Evolutionary conservation across 2,888 invertebrate species (phyloP).

Genomic region (Chrysotoxum bicinctum): DNA sequence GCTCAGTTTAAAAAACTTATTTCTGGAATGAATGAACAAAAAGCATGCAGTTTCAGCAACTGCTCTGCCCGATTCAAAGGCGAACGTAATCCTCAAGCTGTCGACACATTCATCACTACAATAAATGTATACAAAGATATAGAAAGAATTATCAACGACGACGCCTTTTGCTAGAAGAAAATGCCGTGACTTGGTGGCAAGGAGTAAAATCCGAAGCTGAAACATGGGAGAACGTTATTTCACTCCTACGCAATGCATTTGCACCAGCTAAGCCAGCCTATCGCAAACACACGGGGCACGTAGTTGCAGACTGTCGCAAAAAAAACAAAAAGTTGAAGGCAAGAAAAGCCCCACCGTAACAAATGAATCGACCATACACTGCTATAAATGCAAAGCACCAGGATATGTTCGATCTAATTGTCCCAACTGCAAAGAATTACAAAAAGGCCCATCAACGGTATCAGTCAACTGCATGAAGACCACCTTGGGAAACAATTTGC

Average conservation of each 20-base stretch:
- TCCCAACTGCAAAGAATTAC: conserved; percentile 22
- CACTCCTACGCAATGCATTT: conserved; percentile 27
- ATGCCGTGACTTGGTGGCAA: no score
- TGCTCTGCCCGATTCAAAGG: not conserved
- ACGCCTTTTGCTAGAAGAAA: not conserved
- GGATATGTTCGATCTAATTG: conserved; percentile 27
- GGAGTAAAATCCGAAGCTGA: no score
- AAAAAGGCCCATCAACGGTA: conserved; percentile 19
- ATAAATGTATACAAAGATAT: not conserved
- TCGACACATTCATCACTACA: not conserved
- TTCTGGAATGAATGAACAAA: not conserved
- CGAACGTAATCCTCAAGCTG: not conserved
- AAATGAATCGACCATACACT: no score
- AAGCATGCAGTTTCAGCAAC: not conserved
- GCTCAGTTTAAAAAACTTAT: not conserved
- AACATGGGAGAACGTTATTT: no score
- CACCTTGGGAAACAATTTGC: conserved; percentile 1
- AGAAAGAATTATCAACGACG: not conserved
- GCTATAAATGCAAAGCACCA: no score
- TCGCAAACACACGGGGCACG: not conserved
- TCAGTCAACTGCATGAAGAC: conserved; percentile 29
- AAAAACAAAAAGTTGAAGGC: not conserved
- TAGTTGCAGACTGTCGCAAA: not conserved
- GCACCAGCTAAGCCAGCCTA: no score
- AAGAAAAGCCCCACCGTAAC: no score